Conservation (phyloP, 2,888 invertebrate genomes). For the Scaptodrosophila latifasciaeformis region DNA sequence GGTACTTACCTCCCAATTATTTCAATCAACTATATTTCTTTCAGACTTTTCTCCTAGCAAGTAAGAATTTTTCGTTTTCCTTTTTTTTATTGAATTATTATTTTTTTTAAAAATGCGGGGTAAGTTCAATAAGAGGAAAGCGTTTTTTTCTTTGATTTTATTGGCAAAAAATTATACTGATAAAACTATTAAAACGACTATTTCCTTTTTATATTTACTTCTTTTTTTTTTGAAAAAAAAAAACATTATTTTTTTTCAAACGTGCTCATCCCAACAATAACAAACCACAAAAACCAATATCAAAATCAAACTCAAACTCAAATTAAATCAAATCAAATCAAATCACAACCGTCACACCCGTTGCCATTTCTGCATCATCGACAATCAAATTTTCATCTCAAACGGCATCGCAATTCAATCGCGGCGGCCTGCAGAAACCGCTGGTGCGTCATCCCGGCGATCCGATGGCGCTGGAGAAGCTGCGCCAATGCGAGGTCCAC, state of each 20-base stretch:
- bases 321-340: slow-evolving; percentile 7
- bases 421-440: slow-evolving; percentile 82
- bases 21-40: neutral
- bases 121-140: neutral
- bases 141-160: slow-evolving; percentile 12
- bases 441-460: slow-evolving; percentile 88
- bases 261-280: slow-evolving; percentile 45
- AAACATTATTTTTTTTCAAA: slow-evolving; percentile 57
- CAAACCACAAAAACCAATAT: slow-evolving; percentile 35
- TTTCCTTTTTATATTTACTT: slow-evolving; percentile 62
- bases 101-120: too few species aligned
- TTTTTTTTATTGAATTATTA: too few species aligned
- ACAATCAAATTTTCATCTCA: slow-evolving; percentile 63
- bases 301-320: slow-evolving; percentile 38
- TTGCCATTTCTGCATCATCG: slow-evolving; percentile 44
- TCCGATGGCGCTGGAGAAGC: slow-evolving; percentile 86
- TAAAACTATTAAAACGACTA: slow-evolving; percentile 69
- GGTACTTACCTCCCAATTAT: slow-evolving; percentile 78
- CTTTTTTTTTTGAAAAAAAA: slow-evolving; percentile 43
- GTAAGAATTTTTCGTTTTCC: too few species aligned
- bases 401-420: slow-evolving; percentile 65
- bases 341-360: slow-evolving; percentile 8
- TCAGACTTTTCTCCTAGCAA: too few species aligned
- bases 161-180: slow-evolving; percentile 59
- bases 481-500: slow-evolving; percentile 93